Percentiles rank a stretch among this genome's conserved stretches.
Evolutionary conservation across 1,140 invertebrate species (phyloP).

Genomic region (Nasonia giraulti): DNA sequence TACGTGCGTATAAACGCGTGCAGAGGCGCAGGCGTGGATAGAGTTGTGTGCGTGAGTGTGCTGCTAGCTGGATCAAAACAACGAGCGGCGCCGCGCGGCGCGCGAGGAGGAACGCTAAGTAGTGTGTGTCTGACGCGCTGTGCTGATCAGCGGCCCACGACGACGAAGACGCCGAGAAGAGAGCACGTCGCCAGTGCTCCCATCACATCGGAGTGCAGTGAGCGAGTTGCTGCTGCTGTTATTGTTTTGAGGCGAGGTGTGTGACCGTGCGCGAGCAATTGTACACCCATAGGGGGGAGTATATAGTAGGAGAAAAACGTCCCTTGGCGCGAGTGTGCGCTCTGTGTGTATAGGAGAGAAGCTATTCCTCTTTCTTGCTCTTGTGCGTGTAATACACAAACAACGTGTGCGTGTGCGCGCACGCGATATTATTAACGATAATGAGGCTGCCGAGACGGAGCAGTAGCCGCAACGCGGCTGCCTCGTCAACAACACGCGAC

Average conservation of each 20-base stretch:
- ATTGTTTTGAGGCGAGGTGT: neutral
- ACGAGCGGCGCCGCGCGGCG: neutral
- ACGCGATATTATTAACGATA: slow-evolving; percentile 24
- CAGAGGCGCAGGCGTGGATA: too few relatives aligned
- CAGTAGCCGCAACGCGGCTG: neutral
- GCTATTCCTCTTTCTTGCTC: neutral
- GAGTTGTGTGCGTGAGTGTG: neutral
- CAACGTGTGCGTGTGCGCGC: neutral
- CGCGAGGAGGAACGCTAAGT: neutral
- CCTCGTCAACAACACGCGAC: slow-evolving; percentile 33
- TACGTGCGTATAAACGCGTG: neutral
- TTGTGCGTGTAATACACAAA: neutral
- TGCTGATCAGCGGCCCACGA: neutral
- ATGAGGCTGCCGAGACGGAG: slow-evolving; percentile 3
- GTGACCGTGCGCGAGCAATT: neutral
- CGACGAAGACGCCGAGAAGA: neutral
- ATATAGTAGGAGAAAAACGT: too few relatives aligned
- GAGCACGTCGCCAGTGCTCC: neutral
- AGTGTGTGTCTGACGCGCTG: neutral
- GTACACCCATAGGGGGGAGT: too few relatives aligned
- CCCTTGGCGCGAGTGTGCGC: neutral
- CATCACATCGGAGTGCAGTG: neutral
- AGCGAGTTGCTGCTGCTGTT: neutral
- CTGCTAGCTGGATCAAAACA: neutral
- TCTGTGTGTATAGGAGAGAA: neutral